Base-by-base conservation (phyloP, 2,113 vertebrate species). In the Heterochromis multidens region DNA sequence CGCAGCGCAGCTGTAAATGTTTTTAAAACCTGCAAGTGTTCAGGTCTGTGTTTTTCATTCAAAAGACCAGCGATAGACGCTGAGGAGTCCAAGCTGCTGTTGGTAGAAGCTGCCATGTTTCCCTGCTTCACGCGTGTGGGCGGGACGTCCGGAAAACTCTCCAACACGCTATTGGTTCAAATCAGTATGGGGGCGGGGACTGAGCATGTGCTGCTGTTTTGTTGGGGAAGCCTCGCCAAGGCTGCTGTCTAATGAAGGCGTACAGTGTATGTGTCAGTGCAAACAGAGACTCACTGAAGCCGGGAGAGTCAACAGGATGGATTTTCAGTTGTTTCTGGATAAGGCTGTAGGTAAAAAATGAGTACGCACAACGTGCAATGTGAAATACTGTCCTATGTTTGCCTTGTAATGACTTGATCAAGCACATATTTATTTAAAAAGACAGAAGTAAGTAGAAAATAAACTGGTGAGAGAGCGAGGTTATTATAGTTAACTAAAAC, bases 21-120 rank as follows among this genome's bases (percentile, higher is more conserved):
- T 85, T 95, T 93, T 12, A 97, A 80, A 60, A 67, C 52, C 43
- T 85, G 76, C 49, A 97, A 79, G 82, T 95, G 94, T 25, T 87
- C 88, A 6, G 83, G 74, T 54, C 82, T 25, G 60, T 86, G 90
- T 37, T 91, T 89, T 56, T 93, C 95, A 52, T 83, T 89, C 56
- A 93, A 79, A 82, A 95, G 46, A 12, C 84, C 84, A 67, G 80
- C 72, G 16, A 96, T n/a, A 14, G 88, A 85, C 21, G 57, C 79
- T 7, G 79, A 84, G 1, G 92, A 49, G 14, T 92, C 88, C 65
- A 80, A 12, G 77, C 54, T 84, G 56, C 40, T 88, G 37, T 80
- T 67, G 16, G 23, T 27, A 56, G 29, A 21, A 80, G 90, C 89
- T 79, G 93, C 95, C 94, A 96, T 95, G 79, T 94, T 93, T 84